A percentile compares a stretch with the other conserved stretches of the same genome.
phyloP scores from a whole-genome alignment of 2,888 invertebrate genomes.

The Heliconius aoede region DNA sequence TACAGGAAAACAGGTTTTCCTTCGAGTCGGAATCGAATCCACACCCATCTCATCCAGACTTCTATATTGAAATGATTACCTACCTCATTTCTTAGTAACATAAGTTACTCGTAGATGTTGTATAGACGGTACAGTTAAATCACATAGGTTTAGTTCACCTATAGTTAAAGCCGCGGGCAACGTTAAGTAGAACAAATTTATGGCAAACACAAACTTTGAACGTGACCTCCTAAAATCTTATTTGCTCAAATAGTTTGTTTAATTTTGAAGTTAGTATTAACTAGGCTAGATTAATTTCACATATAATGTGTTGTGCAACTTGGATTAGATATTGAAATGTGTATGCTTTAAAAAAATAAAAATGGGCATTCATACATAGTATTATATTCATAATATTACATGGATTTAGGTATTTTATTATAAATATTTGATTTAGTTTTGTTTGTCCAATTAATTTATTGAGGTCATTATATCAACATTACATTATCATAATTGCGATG shows the following conservation, averaged over 20 bases:
- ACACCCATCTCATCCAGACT: neutral
- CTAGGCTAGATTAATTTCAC: neutral
- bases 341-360: too few species aligned
- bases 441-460: neutral
- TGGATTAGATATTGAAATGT: too few species aligned
- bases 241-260: conserved; percentile 56
- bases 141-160: conserved; percentile 43
- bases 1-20: neutral
- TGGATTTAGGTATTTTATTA: too few species aligned
- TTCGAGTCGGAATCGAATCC: neutral
- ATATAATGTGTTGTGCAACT: neutral
- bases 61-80: neutral
- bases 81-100: neutral
- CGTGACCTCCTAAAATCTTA: conserved; percentile 49
- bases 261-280: conserved; percentile 31
- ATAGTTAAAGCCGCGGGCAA: conserved; percentile 45
- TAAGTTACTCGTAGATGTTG: neutral
- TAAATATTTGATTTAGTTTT: neutral
- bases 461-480: neutral
- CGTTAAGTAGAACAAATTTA: conserved; percentile 18
- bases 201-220: conserved; percentile 11
- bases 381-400: too few species aligned
- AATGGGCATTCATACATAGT: too few species aligned
- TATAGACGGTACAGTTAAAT: conserved; percentile 47
- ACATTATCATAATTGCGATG: neutral